A percentile compares a stretch with the other conserved stretches of the same genome.
Conservation (phyloP, 1,140 invertebrate species). For the Drosophila tristis region DNA sequence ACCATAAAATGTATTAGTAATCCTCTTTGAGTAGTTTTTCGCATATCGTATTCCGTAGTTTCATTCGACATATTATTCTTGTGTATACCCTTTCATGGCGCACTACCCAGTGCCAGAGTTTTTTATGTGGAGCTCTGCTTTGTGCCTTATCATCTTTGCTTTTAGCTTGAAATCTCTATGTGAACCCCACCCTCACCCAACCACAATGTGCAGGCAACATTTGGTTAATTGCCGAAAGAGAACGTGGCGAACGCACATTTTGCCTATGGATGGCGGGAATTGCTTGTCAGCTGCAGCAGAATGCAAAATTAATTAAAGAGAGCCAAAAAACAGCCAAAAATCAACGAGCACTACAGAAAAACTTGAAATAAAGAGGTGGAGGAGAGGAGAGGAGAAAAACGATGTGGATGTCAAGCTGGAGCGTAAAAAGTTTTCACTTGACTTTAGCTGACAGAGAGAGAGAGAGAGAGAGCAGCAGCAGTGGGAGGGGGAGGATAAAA, state of each 20-base stretch:
- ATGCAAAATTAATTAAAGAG: slow-evolving; percentile 77
- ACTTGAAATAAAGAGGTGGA: slow-evolving; percentile 24
- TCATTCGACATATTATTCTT: slow-evolving; percentile 2
- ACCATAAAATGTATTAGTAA: slow-evolving; percentile 17
- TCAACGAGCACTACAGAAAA: slow-evolving; percentile 7
- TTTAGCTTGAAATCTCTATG: slow-evolving; percentile 22
- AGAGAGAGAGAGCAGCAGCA: background rate
- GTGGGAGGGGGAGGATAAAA: background rate
- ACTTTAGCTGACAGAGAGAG: background rate
- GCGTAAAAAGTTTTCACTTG: slow-evolving; percentile 41
- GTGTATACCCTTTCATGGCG: no score
- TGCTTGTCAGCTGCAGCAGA: slow-evolving; percentile 68
- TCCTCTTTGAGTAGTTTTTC: slow-evolving; percentile 38
- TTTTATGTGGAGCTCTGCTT: slow-evolving; percentile 22
- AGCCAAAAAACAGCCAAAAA: slow-evolving; percentile 44
- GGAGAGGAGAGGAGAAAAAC: slow-evolving; percentile 2
- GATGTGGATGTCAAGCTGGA: slow-evolving; percentile 13
- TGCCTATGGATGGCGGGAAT: slow-evolving; percentile 35
- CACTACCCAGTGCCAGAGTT: background rate
- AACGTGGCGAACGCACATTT: slow-evolving; percentile 7
- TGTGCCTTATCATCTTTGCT: slow-evolving; percentile 55
- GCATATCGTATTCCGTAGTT: slow-evolving; percentile 39
- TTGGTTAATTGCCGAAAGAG: slow-evolving; percentile 61
- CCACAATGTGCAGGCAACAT: slow-evolving; percentile 51
- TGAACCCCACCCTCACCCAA: slow-evolving; percentile 13